Conservation (phyloP, 2,113 vertebrate species). For the Oriolus oriolus region DNA sequence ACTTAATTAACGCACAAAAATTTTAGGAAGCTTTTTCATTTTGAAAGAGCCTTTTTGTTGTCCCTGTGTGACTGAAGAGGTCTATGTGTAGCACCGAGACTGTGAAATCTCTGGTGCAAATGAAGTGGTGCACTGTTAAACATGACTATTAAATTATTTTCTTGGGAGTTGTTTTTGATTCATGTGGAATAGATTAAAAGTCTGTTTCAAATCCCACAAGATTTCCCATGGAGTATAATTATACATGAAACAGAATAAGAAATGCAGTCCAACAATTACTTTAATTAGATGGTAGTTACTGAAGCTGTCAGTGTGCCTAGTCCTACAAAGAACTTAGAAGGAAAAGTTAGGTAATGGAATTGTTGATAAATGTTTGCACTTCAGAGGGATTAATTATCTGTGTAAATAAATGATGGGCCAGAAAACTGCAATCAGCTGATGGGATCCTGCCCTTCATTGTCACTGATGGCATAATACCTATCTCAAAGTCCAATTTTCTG, state of each 20-base stretch:
- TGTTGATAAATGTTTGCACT: constrained; percentile 55
- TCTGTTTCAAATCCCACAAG: constrained; percentile 67
- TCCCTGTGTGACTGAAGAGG: neutral
- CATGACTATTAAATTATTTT: constrained; percentile 69
- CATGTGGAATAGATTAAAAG: constrained; percentile 68
- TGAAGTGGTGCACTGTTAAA: constrained; percentile 47
- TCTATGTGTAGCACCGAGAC: neutral
- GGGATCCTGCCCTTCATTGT: neutral
- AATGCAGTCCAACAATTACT: constrained; percentile 74
- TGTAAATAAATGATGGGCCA: constrained; percentile 53
- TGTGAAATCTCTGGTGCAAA: constrained; percentile 28
- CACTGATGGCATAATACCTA: neutral
- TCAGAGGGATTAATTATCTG: constrained; percentile 49
- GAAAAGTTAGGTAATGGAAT: constrained; percentile 1
- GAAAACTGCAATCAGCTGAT: neutral
- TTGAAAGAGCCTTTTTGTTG: constrained; percentile 30
- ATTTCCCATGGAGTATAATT: constrained; percentile 68
- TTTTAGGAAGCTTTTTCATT: neutral
- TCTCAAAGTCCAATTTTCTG: neutral
- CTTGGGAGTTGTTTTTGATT: constrained; percentile 72
- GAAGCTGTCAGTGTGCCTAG: constrained; percentile 38
- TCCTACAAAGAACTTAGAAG: neutral
- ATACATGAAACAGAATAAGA: constrained; percentile 68
- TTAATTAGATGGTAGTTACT: constrained; percentile 68
- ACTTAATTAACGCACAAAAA: constrained; percentile 45